phyloP scores from a whole-genome alignment of 2,888 invertebrate genomes.

The Norana najaformis region DNA sequence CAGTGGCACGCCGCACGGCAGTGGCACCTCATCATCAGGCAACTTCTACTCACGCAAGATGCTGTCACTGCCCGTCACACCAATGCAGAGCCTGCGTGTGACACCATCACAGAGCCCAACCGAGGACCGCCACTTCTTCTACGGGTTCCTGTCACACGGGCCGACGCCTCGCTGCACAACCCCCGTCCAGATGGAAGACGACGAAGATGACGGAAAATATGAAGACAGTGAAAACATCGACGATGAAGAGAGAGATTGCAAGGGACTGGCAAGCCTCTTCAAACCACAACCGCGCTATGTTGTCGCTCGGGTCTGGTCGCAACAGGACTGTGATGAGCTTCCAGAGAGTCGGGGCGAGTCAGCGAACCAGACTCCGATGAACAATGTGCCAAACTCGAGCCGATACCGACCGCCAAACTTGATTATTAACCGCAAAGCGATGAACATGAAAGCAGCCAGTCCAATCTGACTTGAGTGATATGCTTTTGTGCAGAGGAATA shows the following conservation, averaged over 20 bases:
- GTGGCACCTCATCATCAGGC: background rate
- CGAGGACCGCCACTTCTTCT: slow-evolving; percentile 33
- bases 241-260: slow-evolving; percentile 32
- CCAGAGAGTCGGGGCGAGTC: background rate
- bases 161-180: slow-evolving; percentile 35
- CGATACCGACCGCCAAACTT: background rate
- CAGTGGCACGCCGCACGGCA: background rate
- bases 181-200: slow-evolving; percentile 32
- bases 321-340: slow-evolving; percentile 14
- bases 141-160: slow-evolving; percentile 43
- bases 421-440: slow-evolving; percentile 23
- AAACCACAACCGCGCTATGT: slow-evolving; percentile 42
- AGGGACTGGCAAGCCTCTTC: slow-evolving; percentile 43
- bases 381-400: background rate
- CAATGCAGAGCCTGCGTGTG: slow-evolving; percentile 41
- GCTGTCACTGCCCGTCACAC: slow-evolving; percentile 45
- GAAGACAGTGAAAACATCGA: slow-evolving; percentile 21
- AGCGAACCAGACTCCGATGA: background rate
- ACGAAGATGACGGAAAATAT: slow-evolving; percentile 24
- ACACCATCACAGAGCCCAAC: slow-evolving; percentile 44
- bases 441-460: background rate
- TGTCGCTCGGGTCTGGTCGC: slow-evolving; percentile 31
- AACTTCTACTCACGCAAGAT: slow-evolving; percentile 38
- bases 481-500: background rate
- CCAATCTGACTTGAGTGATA: background rate